Conservation (phyloP, 2,797 vertebrate genomes). For the Morelia viridis region DNA sequence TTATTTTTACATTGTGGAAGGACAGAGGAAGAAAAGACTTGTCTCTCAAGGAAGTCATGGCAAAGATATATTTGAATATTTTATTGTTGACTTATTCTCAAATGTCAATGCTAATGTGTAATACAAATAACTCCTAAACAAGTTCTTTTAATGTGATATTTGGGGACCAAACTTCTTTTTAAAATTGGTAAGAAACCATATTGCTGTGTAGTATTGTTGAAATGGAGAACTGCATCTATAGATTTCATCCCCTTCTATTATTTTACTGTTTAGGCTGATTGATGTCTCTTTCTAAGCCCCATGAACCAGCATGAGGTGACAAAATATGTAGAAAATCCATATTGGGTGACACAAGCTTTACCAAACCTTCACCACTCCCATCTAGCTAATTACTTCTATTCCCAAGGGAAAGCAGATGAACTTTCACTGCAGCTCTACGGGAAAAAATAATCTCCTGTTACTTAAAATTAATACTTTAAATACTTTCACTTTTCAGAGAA, state of each 20-base stretch:
- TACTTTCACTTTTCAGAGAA: slow-evolving; percentile 33
- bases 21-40: neutral
- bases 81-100: neutral
- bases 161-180: neutral
- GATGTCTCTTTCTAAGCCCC: neutral
- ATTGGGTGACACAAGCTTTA: neutral
- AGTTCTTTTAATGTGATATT: neutral
- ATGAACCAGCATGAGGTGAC: neutral
- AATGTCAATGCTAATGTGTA: neutral
- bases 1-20: neutral
- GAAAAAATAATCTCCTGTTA: slow-evolving; percentile 22
- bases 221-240: neutral
- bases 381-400: slow-evolving; percentile 20
- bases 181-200: neutral
- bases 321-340: neutral
- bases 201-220: neutral
- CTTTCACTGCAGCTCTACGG: slow-evolving; percentile 4
- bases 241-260: neutral
- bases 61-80: neutral
- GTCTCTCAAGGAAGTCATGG: neutral
- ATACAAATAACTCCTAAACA: neutral
- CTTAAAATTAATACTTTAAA: slow-evolving; percentile 37
- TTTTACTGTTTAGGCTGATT: neutral
- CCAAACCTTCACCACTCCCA: neutral
- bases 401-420: slow-evolving; percentile 10